These are phyloP conservation scores for Cryptophagus acutangulus DNA, from an alignment of 2,888 invertebrate species.

Conservation along the genomic window DNA sequence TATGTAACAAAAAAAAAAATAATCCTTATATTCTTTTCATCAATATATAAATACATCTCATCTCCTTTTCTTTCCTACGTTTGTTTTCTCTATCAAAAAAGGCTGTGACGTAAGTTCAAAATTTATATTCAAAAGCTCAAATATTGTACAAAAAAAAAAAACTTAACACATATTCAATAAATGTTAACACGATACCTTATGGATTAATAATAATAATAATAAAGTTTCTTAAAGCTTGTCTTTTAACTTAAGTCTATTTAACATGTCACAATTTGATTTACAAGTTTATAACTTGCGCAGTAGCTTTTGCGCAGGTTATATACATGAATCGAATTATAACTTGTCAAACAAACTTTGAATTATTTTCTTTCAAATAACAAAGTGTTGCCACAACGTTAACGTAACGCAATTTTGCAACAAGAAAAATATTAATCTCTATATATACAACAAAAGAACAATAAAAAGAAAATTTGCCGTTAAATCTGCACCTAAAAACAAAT, in stretches of 20 bases:
- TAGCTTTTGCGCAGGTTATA: no score
- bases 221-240: conserved; percentile 32
- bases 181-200: conserved; percentile 27
- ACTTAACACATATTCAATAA: conserved; percentile 24
- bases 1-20: conserved; percentile 45
- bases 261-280: no score
- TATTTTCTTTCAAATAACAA: conserved; percentile 31
- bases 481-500: conserved; percentile 15
- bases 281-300: no score
- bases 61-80: not conserved
- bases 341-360: no score
- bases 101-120: not conserved
- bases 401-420: conserved; percentile 30
- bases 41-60: no score
- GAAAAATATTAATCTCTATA: not conserved
- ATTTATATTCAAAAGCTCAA: no score
- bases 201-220: no score
- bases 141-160: conserved; percentile 23
- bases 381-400: conserved; percentile 33
- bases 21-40: conserved; percentile 40
- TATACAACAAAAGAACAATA: conserved; percentile 13
- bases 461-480: conserved; percentile 23
- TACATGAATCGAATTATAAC: no score
- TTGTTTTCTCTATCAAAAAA: not conserved
- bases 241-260: no score